Base-by-base conservation (phyloP, 2,797 vertebrate species). In the Lacerta bilineata region DNA sequence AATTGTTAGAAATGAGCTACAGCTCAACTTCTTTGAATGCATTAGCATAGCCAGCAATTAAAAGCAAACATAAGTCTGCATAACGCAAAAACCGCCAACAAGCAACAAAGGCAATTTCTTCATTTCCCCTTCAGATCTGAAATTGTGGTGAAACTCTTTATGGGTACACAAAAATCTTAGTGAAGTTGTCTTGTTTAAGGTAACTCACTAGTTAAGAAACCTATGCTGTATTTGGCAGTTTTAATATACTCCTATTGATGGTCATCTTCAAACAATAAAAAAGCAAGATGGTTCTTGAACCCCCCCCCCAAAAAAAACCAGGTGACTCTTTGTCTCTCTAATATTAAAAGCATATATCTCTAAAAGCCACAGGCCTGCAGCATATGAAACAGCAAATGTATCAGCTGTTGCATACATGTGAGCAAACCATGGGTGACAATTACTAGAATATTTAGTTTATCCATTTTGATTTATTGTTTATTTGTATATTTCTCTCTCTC, bases 81-180 rank as follows among this genome's bases (percentile, higher is more conserved):
- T 75, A 89, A 68, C 0, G 84, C 29, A 91, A 59, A 5, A 76
- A 87, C 78, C 7, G 1, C 0, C 61, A 84, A 83, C 3, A 84
- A 36, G 82, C 0, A 6, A 84, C 71, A 89, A 92, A 80, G 83
- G 84, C 90, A 0, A 79, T 90, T 85, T 89, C 75, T 18, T 81
- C 79, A 84, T 91, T 33, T 90, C 29, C 29, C 83, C 92, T 83
- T 87, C 25, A 80, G 74, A 41, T 86, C 84, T 91, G 29, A 64
- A 50, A 75, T 0, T 17, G 46, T 33, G 55, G 79, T 87, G 27
- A 84, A 91, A 86, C 29, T 1, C 76, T 90, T 87, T 80, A 87
- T 0, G 68, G 23, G 3, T n/a, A 84, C 15, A 39, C 25, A 78
- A 84, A 27, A 4, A 69, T 83, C 29, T 3, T 46, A 39, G 59